These are phyloP conservation scores for Rhingia campestris DNA, from an alignment of 2,888 invertebrate genomes.

Conservation along the genomic window DNA sequence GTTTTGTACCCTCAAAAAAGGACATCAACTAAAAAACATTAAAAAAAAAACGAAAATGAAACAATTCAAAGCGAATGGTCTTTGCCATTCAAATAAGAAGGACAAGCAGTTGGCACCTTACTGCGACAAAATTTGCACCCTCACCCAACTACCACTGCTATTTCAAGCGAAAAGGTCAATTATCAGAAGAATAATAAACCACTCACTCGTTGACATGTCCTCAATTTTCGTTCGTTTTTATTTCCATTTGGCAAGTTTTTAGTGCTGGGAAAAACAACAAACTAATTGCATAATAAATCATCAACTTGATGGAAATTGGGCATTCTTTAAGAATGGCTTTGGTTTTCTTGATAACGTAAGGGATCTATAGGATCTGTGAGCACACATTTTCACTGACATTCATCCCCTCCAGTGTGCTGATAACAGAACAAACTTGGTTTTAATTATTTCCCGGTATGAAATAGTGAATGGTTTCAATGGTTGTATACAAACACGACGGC, in stretches of 20 bases:
- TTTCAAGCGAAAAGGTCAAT: constrained; percentile 63
- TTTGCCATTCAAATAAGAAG: constrained; percentile 8
- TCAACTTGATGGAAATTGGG: constrained; percentile 54
- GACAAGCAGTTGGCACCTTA: constrained; percentile 40
- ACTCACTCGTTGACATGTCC: constrained; percentile 69
- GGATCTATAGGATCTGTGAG: background rate
- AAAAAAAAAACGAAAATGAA: constrained; percentile 9
- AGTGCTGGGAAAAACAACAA: constrained; percentile 39
- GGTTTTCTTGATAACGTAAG: background rate
- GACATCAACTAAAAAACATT: constrained; percentile 19
- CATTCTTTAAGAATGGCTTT: constrained; percentile 54
- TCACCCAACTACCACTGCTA: constrained; percentile 1
- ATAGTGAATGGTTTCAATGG: constrained; percentile 33
- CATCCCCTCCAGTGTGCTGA: background rate
- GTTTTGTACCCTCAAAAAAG: background rate
- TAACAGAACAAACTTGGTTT: constrained; percentile 3
- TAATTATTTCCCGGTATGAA: constrained; percentile 48
- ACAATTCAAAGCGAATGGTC: constrained; percentile 15
- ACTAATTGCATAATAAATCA: constrained; percentile 74
- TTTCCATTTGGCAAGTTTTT: constrained; percentile 36
- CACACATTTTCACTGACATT: background rate
- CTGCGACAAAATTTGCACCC: constrained; percentile 12
- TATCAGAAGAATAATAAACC: constrained; percentile 66
- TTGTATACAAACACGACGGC: constrained; percentile 30
- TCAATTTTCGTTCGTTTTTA: constrained; percentile 61